Evolutionary conservation across 2,888 invertebrate species (phyloP).

Genomic region (Apodemia zela): DNA sequence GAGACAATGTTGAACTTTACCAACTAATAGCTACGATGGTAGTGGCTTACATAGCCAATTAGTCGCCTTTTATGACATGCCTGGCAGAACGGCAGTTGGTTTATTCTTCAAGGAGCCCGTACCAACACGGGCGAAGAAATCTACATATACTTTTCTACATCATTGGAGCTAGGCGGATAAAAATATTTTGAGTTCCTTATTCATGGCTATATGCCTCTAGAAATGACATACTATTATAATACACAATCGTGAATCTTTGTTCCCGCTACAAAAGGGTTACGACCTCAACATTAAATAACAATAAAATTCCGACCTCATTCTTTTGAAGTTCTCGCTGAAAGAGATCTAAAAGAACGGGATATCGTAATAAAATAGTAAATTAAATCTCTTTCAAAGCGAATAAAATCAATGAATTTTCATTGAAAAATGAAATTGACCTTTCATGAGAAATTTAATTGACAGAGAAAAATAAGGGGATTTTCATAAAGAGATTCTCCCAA

Average conservation of each 20-base stretch:
- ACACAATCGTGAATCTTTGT: neutral
- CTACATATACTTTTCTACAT: too few species aligned
- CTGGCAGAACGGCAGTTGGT: too few species aligned
- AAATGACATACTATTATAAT: neutral
- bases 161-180: too few species aligned
- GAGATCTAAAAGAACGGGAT: constrained; percentile 9
- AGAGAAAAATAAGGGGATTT: constrained; percentile 7
- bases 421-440: constrained; percentile 10
- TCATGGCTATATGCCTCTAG: neutral
- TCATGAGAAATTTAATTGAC: constrained; percentile 9
- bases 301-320: constrained; percentile 11
- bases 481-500: neutral
- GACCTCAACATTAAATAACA: constrained; percentile 8
- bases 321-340: neutral
- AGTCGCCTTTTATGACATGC: too few species aligned
- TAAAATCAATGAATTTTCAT: constrained; percentile 10
- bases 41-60: too few species aligned
- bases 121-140: too few species aligned
- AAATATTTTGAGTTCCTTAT: neutral
- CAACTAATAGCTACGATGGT: too few species aligned
- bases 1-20: too few species aligned
- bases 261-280: neutral
- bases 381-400: constrained; percentile 3
- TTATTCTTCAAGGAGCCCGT: too few species aligned
- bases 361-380: constrained; percentile 13